Evolutionary conservation across 2,113 vertebrate genomes (phyloP), one percentile per base, ranked within the genome.

Genomic region (Ailuropoda melanoleuca): DNA sequence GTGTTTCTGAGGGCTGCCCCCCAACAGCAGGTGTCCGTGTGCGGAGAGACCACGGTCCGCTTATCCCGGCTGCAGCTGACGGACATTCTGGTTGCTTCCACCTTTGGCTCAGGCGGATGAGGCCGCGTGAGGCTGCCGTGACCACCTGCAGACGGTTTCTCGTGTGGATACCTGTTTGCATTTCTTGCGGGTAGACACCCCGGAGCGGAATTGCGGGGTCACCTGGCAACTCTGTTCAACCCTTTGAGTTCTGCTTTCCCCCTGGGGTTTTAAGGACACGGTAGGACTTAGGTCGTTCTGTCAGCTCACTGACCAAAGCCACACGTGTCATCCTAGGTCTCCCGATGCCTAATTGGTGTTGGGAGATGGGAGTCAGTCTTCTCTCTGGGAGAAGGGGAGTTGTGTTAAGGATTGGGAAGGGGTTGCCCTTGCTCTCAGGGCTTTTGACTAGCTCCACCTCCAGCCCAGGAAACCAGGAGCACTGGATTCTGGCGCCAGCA

Each of bases 251-350:
- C n/a, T 31, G 7, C 31, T 53, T 64, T 70, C 46, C 81, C 14
- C 0, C 6, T 23, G 43, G 6, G 43, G 34, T 24, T 70, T 70
- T 26, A 55, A 62, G 1, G 31, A 11, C 17, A 13, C 0, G 0
- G 1, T 21, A 8, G 11, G 53, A 56, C 75, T 39, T 34, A 15
- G 91, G 50, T 31, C 19, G 31, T 66, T 37, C 19, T 1, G 7
- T 48, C 31, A 0, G 1, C 29, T 14, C 21, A 10, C 17, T 4
- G 70, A 9, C 50, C n/a, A 17, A 29, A 2, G n/a, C 56, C 3
- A 0, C 0, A 1, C 43, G 21, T 64, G n/a, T 34, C 15, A 1
- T 3, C 50, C 34, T 17, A 13, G 64, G 24, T 84, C 39, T 89
- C 10, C 14, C 1, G 58, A 43, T 1, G 0, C 8, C 1, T 6